Evolutionary conservation across 2,797 vertebrate species (phyloP).

Genomic region (Hoplostethus atlanticus): DNA sequence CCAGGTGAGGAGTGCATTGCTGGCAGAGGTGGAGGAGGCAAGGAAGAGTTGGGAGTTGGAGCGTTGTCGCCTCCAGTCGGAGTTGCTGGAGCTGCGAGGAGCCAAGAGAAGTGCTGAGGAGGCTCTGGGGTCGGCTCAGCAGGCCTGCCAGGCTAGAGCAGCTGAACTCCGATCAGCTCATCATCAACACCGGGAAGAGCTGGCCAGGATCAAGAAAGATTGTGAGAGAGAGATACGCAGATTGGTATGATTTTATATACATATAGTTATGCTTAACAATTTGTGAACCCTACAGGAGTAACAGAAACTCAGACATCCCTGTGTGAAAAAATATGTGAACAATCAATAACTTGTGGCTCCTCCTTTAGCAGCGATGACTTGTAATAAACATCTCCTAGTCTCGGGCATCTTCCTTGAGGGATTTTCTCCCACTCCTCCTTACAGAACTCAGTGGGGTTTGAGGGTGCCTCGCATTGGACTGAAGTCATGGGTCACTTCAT

Average conservation of each 20-base stretch:
- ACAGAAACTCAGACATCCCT: too few species aligned
- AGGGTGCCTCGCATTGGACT: too few species aligned
- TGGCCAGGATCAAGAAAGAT: slow-evolving; percentile 92
- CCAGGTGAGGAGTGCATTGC: slow-evolving; percentile 88
- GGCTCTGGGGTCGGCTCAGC: slow-evolving; percentile 87
- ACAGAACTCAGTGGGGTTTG: too few species aligned
- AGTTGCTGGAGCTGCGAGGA: slow-evolving; percentile 90
- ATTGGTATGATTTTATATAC: slow-evolving; percentile 86
- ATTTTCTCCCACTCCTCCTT: too few species aligned
- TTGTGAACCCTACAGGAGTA: not conserved
- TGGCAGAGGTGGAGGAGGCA: slow-evolving; percentile 92
- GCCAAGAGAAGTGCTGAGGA: slow-evolving; percentile 91
- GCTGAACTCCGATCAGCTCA: slow-evolving; percentile 93
- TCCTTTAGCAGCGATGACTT: too few species aligned
- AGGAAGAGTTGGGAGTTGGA: slow-evolving; percentile 90
- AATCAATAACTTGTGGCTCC: too few species aligned
- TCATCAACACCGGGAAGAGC: slow-evolving; percentile 96
- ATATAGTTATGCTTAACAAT: too few species aligned
- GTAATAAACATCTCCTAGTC: too few species aligned
- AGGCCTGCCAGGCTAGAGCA: slow-evolving; percentile 92
- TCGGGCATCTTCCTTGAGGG: too few species aligned
- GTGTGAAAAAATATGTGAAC: too few species aligned
- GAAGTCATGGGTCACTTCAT: too few species aligned
- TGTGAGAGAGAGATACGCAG: slow-evolving; percentile 95
- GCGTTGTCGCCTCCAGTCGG: slow-evolving; percentile 92